Evolutionary conservation across 1,140 invertebrate species (phyloP).

Genomic region (Wiebesia pumilae): DNA sequence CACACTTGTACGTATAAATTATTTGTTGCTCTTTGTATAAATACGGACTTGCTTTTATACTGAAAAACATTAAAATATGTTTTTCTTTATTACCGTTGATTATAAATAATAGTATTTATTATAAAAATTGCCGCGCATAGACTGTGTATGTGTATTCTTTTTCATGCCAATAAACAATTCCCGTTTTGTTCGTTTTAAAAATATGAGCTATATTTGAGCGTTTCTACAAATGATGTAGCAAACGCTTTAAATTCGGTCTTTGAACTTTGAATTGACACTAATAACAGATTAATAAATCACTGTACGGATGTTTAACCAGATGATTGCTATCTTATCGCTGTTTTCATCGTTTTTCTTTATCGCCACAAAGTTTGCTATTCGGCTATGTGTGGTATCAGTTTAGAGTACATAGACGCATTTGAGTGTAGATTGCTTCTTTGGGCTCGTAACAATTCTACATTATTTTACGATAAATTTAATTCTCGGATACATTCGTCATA

Average conservation of each 20-base stretch:
- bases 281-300: conserved; percentile 16
- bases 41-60: background rate
- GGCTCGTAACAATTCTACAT: background rate
- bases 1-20: background rate
- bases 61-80: background rate
- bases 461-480: background rate
- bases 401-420: background rate
- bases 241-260: background rate
- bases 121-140: background rate
- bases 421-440: background rate
- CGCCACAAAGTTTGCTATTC: background rate
- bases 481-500: background rate
- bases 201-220: background rate
- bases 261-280: conserved; percentile 14
- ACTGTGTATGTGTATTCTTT: background rate
- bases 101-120: background rate
- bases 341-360: conserved; percentile 23
- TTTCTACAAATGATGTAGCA: background rate
- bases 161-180: background rate
- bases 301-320: background rate
- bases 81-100: background rate
- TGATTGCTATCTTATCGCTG: conserved; percentile 39
- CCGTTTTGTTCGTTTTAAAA: background rate
- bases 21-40: background rate
- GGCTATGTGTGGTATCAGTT: conserved; percentile 19